Percentiles rank a stretch among this genome's conserved stretches.
phyloP scores from a whole-genome alignment of 2,113 vertebrate genomes.

The Lepidothrix coronata region DNA sequence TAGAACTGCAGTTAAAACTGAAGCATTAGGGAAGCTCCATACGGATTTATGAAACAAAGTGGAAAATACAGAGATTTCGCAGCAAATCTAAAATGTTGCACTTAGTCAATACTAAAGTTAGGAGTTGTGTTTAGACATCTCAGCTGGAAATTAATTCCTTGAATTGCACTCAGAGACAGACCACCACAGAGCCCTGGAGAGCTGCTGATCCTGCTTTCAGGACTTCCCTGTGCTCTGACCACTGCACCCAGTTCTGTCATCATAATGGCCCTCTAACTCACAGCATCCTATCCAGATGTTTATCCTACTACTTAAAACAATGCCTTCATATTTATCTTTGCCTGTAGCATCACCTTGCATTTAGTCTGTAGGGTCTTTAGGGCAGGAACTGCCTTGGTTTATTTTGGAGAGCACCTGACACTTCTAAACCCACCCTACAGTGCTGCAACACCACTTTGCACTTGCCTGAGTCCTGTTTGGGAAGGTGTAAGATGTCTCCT shows the following conservation, averaged over 20 bases:
- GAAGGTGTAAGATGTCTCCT: not conserved
- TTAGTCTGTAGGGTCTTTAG: not conserved
- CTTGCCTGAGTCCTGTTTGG: not conserved
- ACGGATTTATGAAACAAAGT: not conserved
- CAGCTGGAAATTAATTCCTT: not conserved
- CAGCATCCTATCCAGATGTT: not conserved
- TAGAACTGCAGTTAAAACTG: not conserved
- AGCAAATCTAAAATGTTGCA: not conserved
- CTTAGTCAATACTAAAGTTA: not conserved
- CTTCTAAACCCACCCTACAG: not conserved
- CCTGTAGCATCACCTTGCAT: not conserved
- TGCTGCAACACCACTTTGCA: not conserved
- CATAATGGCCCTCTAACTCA: fast-evolving
- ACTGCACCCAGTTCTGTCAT: not conserved
- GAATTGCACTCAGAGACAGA: not conserved
- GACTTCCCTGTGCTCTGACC: fast-evolving
- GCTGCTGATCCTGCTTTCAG: not conserved
- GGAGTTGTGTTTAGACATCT: not conserved
- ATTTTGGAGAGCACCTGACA: not conserved
- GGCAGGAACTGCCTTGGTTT: not conserved
- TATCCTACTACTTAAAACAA: not conserved
- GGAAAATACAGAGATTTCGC: not conserved
- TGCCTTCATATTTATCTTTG: not conserved
- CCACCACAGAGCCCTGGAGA: not conserved
- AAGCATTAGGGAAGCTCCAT: not conserved